A percentile compares a stretch with the other conserved stretches of the same genome.
phyloP scores from a whole-genome alignment of 2,888 invertebrate genomes.

The Cheilosia pagana region DNA sequence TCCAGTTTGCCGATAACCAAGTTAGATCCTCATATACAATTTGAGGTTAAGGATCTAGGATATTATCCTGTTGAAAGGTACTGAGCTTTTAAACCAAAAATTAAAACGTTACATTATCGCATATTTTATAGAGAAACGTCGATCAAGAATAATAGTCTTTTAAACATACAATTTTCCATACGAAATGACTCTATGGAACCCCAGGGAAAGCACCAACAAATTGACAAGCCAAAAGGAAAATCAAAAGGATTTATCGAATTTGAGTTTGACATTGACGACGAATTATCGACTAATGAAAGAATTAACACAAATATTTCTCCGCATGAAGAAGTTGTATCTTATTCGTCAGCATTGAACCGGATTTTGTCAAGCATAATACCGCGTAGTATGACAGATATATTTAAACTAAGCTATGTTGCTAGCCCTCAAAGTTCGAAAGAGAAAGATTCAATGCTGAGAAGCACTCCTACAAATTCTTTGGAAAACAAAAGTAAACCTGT shows the following conservation, averaged over 20 bases:
- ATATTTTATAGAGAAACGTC: conserved; percentile 81
- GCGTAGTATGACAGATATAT: conserved; percentile 81
- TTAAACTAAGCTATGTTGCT: conserved; percentile 79
- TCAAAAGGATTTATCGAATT: conserved; percentile 52
- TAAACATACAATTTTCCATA: conserved; percentile 84
- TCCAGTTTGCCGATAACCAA: conserved; percentile 78
- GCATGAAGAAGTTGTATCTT: neutral
- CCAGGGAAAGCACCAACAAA: conserved; percentile 1
- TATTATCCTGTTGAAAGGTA: conserved; percentile 86
- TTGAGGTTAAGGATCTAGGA: conserved; percentile 87
- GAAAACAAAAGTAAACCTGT: neutral
- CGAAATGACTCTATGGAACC: conserved; percentile 82
- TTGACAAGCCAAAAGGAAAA: conserved; percentile 6
- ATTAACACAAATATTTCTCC: conserved; percentile 40
- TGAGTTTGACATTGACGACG: conserved; percentile 66
- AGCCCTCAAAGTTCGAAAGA: conserved; percentile 38
- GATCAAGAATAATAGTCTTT: conserved; percentile 83
- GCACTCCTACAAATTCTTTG: neutral
- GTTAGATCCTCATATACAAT: conserved; percentile 85
- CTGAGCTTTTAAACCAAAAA: conserved; percentile 2
- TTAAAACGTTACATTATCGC: neutral
- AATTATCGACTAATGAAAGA: conserved; percentile 76
- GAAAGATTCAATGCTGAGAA: neutral
- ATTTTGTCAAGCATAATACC: conserved; percentile 80
- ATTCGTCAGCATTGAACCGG: conserved; percentile 76